phyloP scores from a whole-genome alignment of 2,888 invertebrate genomes.

The Drosophila barbarae region DNA sequence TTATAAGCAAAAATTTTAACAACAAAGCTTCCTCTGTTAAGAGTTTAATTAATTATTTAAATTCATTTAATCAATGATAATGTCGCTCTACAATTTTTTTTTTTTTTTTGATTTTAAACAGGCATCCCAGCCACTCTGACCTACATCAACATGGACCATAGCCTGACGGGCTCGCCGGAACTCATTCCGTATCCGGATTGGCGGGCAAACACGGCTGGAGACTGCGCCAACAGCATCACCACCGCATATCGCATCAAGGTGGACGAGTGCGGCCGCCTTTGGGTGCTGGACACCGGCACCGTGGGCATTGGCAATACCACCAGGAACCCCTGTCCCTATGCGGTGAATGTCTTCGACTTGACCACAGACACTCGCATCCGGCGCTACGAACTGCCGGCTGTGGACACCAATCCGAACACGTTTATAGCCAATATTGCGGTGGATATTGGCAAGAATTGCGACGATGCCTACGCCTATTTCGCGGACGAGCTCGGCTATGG shows the following conservation, averaged over 20 bases:
- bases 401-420: slow-evolving; percentile 87
- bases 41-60: no score
- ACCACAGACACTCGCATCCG: slow-evolving; percentile 86
- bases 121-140: slow-evolving; percentile 91
- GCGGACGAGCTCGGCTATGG: slow-evolving; percentile 92
- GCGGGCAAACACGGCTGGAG: slow-evolving; percentile 87
- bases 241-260: slow-evolving; percentile 90
- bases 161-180: slow-evolving; percentile 86
- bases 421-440: slow-evolving; percentile 93
- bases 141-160: slow-evolving; percentile 86
- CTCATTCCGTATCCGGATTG: slow-evolving; percentile 89
- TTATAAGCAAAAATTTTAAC: no score
- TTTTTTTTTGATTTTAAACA: slow-evolving; percentile 69
- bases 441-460: slow-evolving; percentile 87
- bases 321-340: slow-evolving; percentile 89
- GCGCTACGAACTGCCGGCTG: slow-evolving; percentile 84
- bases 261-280: slow-evolving; percentile 88
- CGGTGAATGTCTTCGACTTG: slow-evolving; percentile 88
- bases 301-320: slow-evolving; percentile 89
- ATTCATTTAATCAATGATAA: no score
- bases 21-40: background rate
- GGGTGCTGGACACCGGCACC: slow-evolving; percentile 92
- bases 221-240: slow-evolving; percentile 86
- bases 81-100: no score
- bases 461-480: slow-evolving; percentile 89